Evolutionary conservation across 2,888 invertebrate species (phyloP).

Genomic region (Lydus trimaculatus): DNA sequence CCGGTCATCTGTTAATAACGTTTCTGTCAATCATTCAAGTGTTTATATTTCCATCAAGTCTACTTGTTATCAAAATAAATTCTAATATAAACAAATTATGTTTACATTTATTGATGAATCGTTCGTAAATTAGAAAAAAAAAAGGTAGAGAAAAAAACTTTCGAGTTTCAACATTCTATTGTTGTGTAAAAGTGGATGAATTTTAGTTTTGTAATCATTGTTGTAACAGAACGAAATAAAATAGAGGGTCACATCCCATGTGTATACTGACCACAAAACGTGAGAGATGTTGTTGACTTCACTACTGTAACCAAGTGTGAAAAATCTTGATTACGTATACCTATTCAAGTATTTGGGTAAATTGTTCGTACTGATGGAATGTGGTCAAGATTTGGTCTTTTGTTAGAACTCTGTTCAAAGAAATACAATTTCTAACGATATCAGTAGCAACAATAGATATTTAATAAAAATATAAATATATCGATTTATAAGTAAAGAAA

Average conservation of each 20-base stretch:
- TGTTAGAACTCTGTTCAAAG: background rate
- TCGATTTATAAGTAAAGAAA: no score
- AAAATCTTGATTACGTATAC: slow-evolving; percentile 44
- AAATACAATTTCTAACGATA: background rate
- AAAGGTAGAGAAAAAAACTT: no score
- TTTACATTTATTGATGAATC: slow-evolving; percentile 16
- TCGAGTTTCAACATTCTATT: background rate
- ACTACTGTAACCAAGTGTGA: slow-evolving; percentile 47
- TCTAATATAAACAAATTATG: slow-evolving; percentile 23
- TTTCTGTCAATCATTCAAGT: slow-evolving; percentile 25
- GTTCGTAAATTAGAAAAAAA: background rate
- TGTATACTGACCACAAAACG: slow-evolving; percentile 51
- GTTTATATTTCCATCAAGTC: slow-evolving; percentile 29
- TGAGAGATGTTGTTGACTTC: slow-evolving; percentile 45
- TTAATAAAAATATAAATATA: background rate
- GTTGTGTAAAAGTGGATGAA: background rate
- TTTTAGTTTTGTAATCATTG: background rate
- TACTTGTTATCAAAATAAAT: slow-evolving; percentile 18
- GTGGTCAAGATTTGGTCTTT: slow-evolving; percentile 2
- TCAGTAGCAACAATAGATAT: background rate
- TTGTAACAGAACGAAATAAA: slow-evolving; percentile 29
- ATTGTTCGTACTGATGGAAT: slow-evolving; percentile 24
- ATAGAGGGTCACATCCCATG: slow-evolving; percentile 41
- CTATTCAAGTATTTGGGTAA: slow-evolving; percentile 36
- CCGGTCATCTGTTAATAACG: slow-evolving; percentile 19